Evolutionary conservation across 2,888 invertebrate species (phyloP).

Genomic region (Ferrisia virgata): DNA sequence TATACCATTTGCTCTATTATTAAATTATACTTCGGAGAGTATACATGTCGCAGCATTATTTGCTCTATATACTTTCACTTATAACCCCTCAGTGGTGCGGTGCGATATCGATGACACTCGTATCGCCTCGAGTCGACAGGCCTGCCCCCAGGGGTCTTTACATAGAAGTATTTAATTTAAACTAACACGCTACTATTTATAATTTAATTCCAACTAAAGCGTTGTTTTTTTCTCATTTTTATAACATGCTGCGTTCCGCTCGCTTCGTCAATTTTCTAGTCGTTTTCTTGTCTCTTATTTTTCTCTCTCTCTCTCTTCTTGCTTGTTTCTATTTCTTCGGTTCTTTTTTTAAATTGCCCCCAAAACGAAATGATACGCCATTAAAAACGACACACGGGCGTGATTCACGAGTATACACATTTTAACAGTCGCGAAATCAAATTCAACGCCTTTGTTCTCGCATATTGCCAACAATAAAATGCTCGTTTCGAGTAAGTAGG

Average conservation of each 20-base stretch:
- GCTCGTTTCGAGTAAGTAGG: neutral
- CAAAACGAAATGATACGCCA: neutral
- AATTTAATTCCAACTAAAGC: slow-evolving; percentile 12
- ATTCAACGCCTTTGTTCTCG: neutral
- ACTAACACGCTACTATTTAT: slow-evolving; percentile 29
- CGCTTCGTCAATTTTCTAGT: no score
- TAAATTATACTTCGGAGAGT: slow-evolving; percentile 44
- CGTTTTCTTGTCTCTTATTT: no score
- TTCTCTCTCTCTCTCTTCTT: neutral
- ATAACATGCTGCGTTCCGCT: no score
- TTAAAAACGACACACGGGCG: slow-evolving; percentile 3
- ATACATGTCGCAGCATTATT: slow-evolving; percentile 42
- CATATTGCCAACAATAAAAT: neutral
- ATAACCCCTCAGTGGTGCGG: slow-evolving; percentile 24
- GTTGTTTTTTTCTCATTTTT: slow-evolving; percentile 6
- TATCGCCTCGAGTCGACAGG: no score
- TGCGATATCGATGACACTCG: neutral
- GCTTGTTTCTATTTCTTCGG: neutral
- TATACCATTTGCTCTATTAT: slow-evolving; percentile 45
- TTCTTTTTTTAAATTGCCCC: neutral
- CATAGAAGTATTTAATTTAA: slow-evolving; percentile 31
- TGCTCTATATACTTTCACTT: slow-evolving; percentile 46
- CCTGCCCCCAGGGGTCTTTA: neutral
- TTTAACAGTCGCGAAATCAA: neutral
- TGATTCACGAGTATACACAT: neutral